Evolutionary conservation across 2,888 invertebrate genomes (phyloP).

Genomic region (Hyles lineata): DNA sequence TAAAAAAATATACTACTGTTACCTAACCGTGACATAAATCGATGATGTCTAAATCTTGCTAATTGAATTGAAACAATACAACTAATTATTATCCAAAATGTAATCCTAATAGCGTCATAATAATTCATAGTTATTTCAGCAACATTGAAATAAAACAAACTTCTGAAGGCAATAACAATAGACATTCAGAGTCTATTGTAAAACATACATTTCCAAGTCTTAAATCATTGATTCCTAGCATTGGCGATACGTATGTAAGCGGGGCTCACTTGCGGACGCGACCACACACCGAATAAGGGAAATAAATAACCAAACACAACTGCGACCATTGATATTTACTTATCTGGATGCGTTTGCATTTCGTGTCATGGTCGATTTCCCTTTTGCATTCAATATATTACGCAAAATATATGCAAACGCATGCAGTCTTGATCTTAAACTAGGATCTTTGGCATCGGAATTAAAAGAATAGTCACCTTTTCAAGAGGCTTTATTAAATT

Average conservation of each 20-base stretch:
- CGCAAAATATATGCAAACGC: not conserved
- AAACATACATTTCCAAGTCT: not conserved
- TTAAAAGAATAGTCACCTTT: not conserved
- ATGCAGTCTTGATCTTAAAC: not conserved
- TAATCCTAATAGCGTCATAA: no score
- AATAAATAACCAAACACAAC: conserved; percentile 53
- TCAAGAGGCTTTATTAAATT: not conserved
- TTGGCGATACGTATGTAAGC: conserved; percentile 21
- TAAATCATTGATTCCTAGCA: conserved; percentile 22
- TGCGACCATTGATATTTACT: conserved; percentile 32
- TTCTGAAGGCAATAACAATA: no score
- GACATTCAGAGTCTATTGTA: no score
- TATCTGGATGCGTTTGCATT: conserved; percentile 36
- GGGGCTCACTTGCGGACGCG: conserved; percentile 34
- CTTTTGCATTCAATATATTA: not conserved
- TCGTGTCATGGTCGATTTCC: conserved; percentile 2
- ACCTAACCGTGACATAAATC: no score
- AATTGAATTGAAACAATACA: no score
- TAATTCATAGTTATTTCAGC: not conserved
- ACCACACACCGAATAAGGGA: conserved; percentile 64
- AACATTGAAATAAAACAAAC: not conserved
- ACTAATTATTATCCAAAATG: no score
- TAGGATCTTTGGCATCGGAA: not conserved
- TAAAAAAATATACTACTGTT: no score
- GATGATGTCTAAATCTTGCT: no score